Base-by-base conservation (phyloP, 2,113 vertebrate genomes). In the Equus quagga region DNA sequence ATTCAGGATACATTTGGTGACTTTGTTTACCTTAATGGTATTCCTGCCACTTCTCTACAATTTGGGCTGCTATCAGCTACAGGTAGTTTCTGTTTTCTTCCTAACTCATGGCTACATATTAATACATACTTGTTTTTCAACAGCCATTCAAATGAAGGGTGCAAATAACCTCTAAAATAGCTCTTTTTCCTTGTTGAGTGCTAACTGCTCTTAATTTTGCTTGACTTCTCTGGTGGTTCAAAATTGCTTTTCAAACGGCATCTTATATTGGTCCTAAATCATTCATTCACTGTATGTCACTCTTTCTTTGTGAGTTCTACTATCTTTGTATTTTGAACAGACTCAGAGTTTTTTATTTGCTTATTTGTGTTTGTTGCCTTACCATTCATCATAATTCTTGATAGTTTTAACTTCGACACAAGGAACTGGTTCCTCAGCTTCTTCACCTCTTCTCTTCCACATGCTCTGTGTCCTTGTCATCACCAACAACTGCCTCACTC, bases 401-500 rank as follows among this genome's bases (percentile, higher is more conserved):
- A 18, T 62, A 58, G 64, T 72, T 85, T 89, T 94, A 51, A 19
- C 36, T 67, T 4, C 26, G 54, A 51, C 56, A 8, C 13, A 89
- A 64, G 31, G 65, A 58, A 46, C 28, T 62, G 21, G 60, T 6
- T 21, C 69, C 6, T 75, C 6, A n/a, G 12, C 8, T 64, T 6
- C 46, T 49, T 83, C 58, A n/a, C 1, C 21, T 49, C 36, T 31
- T 49, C 11, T 49, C 21, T 7, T 51, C n/a, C 33, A 65, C 23
- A 3, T 75, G n/a, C 65, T 51, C 69, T 82, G 36, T 3, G 31
- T 76, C 58, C 44, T 81, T 82, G 26, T 24, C 44, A 49, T 70
- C 73, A 15, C 10, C 44, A 13, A 13, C 5, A n/a, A 6, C 3
- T 31, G 1, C 8, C n/a, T 18, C 8, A 0, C 64, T n/a, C 9